phyloP scores from a whole-genome alignment of 2,113 vertebrate species.

The Psilopsiagon aymara region DNA sequence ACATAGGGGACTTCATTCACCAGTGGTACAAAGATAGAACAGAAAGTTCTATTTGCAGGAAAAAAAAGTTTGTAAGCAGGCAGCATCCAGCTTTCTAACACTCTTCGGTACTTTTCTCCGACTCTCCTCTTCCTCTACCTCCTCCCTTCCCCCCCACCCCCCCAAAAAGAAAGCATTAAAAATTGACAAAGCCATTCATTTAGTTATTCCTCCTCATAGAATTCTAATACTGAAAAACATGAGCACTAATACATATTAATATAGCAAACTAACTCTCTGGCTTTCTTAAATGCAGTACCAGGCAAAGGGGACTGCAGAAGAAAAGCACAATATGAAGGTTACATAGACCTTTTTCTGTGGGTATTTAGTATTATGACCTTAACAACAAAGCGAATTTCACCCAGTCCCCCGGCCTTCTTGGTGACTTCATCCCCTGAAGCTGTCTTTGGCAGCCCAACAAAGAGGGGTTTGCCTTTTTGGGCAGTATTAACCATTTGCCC shows the following conservation, averaged over 20 bases:
- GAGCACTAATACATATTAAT: background rate
- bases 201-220: background rate
- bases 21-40: background rate
- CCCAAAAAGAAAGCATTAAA: background rate
- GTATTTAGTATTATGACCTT: background rate
- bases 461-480: background rate
- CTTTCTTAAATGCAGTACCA: background rate
- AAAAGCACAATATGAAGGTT: background rate
- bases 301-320: background rate
- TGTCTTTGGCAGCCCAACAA: rapidly evolving
- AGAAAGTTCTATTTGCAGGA: background rate
- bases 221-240: background rate
- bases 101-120: background rate
- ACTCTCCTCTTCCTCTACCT: background rate
- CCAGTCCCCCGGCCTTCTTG: background rate
- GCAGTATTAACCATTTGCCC: background rate
- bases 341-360: background rate
- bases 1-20: background rate
- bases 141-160: no score
- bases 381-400: background rate
- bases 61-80: background rate
- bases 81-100: background rate
- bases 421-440: background rate
- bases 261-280: background rate
- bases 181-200: background rate